Evolutionary conservation across 2,797 vertebrate genomes (phyloP).

Genomic region (Sitta carolinensis): DNA sequence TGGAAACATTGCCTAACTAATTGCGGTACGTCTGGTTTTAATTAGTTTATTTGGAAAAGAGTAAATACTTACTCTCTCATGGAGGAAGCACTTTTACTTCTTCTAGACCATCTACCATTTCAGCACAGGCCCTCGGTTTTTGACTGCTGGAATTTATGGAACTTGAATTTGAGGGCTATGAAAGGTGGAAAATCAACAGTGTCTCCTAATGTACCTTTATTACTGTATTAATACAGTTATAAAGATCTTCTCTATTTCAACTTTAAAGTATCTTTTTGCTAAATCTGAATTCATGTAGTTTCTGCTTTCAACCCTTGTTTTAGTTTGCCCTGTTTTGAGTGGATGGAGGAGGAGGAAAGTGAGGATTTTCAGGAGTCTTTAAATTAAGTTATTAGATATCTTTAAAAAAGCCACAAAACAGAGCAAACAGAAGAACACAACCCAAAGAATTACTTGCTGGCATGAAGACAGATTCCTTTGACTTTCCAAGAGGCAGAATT

Average conservation of each 20-base stretch:
- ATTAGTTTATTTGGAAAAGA: constrained; percentile 61
- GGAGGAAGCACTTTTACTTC: neutral
- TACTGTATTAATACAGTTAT: neutral
- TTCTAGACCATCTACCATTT: neutral
- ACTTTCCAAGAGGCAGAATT: neutral
- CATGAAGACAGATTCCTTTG: neutral
- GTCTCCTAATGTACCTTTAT: neutral
- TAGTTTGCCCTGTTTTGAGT: neutral
- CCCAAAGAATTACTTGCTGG: neutral
- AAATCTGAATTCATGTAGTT: neutral
- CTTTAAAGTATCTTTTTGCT: neutral
- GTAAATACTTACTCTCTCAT: constrained; percentile 15
- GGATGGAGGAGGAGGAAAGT: neutral
- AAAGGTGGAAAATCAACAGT: neutral
- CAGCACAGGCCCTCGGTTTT: neutral
- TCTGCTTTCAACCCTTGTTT: neutral
- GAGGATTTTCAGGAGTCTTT: neutral
- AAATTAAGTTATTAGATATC: neutral
- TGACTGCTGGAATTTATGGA: neutral
- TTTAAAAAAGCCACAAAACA: fast-evolving
- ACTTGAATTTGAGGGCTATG: neutral
- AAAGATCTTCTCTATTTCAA: neutral
- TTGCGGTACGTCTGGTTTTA: constrained; percentile 41
- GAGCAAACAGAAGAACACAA: neutral
- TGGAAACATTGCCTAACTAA: constrained; percentile 48